Base-by-base conservation (phyloP, 2,113 vertebrate genomes). In the Pollachius pollachius region DNA sequence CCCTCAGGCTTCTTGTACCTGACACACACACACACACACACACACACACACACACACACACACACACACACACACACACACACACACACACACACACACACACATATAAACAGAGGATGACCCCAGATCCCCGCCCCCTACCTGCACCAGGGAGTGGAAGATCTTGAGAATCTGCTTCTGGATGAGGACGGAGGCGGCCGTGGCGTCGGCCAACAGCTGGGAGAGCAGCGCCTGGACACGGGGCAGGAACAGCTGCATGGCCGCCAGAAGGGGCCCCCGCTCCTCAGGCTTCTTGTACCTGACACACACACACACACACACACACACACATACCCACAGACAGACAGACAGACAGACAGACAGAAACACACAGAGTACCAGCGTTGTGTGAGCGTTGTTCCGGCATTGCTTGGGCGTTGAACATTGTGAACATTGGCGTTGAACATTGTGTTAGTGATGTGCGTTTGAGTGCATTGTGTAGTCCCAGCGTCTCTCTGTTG, bases 91-190 rank as follows among this genome's bases (percentile, higher is more conserved):
- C 30, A 1, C 30, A 30, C 3, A 2, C 30, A 2, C 30, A 30
- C 30, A 34, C 30, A 34, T 4, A 34, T 4, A 4, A 34, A 34
- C 30, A 34, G 6, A 34, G 30, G 30, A 34, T 34, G 30, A 6
- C 4, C 4, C 30, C 30, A 34, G 30, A 34, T 2, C 15, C 18
- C 15, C 23, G 15, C 52, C 4, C 12, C 91, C 52, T 82, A 99
- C 97, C 95, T 98, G 97, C 67, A 99, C 94, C 6, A 99, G 95
- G 25, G 97, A 95, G 61, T 98, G 95, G 86, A 99, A 98, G 88
- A 97, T 98, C 89, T 99, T 99, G 69, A 99, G 92, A 82, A 99
- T 97, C 84, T 99, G 97, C 65, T 99, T 99, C 91, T 99, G 97
- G 73, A 99, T 94, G 68, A 96, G 92, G 37, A 98, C 96, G 41